Evolutionary conservation across 2,888 invertebrate species (phyloP), one percentile per base, ranked within the genome.

Genomic region (Panzeria rudis): DNA sequence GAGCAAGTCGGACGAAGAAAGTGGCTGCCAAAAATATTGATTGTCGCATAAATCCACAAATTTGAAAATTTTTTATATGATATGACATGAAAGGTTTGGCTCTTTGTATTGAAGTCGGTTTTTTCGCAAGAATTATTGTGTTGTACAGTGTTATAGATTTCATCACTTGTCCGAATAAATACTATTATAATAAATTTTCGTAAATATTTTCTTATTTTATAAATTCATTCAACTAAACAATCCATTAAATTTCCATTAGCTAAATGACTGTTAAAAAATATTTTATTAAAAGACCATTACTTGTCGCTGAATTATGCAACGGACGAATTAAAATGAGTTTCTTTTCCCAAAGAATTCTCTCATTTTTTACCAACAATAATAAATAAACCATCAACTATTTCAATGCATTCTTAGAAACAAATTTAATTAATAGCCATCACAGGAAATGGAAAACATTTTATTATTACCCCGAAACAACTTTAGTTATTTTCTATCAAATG

Each of bases 201-300:
- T n/a, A n/a, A n/a, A n/a, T n/a, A n/a, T n/a, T 25, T 56, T 61
- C 8, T 44, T 56, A 15, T 20, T 17, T 7, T 56, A 17, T 4
- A 0, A 23, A 56, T 56, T 56, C 2, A 29, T 44, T 44, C 23
- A 11, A 9, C 17, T 64, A n/a, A 52, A 20, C 5, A 50, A 62
- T 38, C 11, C 35, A 75, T 75, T 54, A 15, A 64, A 64, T 54
- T 54, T 64, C 75, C 75, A 75, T 75, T 75, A 75, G 11, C 44
- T 11, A 66, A 76, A 54, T 76, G 76, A 56, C 13, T 41, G 13
- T 8, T 44, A 0, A 44, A 32, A 29, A 20, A 32, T 38, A 32
- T 35, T 35, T 15, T 20, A 15, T 23, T 9, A 52, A 35, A 9
- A 32, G 32, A 13, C 29, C 32, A 47, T 50, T 66, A 54, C 35